Percentiles rank a stretch among this genome's conserved stretches.
phyloP scores from a whole-genome alignment of 2,888 invertebrate species.

The Hemaris fuciformis region DNA sequence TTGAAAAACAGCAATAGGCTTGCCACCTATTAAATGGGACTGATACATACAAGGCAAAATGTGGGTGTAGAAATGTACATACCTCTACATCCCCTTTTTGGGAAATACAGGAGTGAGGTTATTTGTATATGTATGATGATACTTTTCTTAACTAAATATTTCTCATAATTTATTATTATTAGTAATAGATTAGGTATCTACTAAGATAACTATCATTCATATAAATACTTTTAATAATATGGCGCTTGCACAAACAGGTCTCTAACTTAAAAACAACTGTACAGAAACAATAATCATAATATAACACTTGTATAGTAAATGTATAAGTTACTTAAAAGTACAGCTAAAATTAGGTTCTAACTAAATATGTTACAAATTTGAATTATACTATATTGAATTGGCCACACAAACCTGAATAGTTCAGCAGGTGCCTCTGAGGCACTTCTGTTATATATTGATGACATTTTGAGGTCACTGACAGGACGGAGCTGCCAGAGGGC shows the following conservation, averaged over 20 bases:
- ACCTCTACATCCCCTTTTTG: too few species aligned
- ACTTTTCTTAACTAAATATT: too few species aligned
- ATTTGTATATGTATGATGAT: too few species aligned
- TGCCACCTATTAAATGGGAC: too few species aligned
- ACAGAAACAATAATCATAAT: neutral
- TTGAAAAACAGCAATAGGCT: too few species aligned
- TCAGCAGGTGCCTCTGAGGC: conserved; percentile 92
- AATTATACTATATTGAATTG: conserved; percentile 26
- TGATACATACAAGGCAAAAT: too few species aligned
- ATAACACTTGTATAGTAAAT: neutral
- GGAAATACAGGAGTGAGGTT: too few species aligned
- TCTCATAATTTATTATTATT: too few species aligned
- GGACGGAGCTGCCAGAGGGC: conserved; percentile 90
- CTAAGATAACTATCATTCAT: too few species aligned
- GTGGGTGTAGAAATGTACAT: too few species aligned
- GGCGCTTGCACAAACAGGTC: neutral
- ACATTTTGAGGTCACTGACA: conserved; percentile 92
- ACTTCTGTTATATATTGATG: conserved; percentile 92
- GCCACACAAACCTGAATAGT: conserved; percentile 84
- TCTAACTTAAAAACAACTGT: neutral
- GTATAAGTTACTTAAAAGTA: neutral
- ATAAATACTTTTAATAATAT: neutral
- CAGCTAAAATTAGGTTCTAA: neutral
- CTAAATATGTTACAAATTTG: neutral
- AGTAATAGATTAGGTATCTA: too few species aligned